A percentile compares a stretch with the other conserved stretches of the same genome.
phyloP scores from a whole-genome alignment of 2,113 vertebrate species.

The Pithys albifrons region DNA sequence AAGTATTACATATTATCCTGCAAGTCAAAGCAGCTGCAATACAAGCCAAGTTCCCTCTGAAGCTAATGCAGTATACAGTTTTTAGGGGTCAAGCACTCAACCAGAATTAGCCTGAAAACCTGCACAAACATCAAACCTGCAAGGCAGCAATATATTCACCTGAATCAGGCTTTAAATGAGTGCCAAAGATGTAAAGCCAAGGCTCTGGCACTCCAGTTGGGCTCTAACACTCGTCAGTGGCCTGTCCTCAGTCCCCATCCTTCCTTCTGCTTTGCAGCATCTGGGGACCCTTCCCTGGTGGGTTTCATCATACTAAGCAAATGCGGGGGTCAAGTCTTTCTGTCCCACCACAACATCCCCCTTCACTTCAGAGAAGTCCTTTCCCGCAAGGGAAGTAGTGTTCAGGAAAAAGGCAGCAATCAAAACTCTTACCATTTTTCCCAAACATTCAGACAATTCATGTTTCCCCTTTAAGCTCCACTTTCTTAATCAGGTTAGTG shows the following conservation, averaged over 20 bases:
- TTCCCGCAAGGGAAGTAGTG: neutral
- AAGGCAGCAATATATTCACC: neutral
- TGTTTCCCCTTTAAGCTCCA: neutral
- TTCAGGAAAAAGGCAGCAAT: neutral
- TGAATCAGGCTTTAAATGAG: neutral
- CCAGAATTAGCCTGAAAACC: neutral
- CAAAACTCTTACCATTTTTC: neutral
- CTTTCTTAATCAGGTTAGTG: constrained; percentile 60
- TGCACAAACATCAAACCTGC: neutral
- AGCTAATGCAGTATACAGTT: neutral
- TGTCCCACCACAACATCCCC: neutral
- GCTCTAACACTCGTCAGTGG: neutral
- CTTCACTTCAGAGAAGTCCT: neutral
- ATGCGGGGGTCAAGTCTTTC: neutral
- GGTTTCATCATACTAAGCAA: neutral
- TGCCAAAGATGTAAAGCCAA: neutral
- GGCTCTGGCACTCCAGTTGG: neutral
- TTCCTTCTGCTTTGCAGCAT: neutral
- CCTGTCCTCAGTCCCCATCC: neutral
- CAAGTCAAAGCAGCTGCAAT: neutral
- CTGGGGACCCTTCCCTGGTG: neutral
- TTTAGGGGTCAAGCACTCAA: neutral
- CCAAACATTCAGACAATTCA: neutral
- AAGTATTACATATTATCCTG: neutral
- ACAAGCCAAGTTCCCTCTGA: neutral